Evolutionary conservation across 2,888 invertebrate species (phyloP).

Genomic region (Phyllotreta striolata): DNA sequence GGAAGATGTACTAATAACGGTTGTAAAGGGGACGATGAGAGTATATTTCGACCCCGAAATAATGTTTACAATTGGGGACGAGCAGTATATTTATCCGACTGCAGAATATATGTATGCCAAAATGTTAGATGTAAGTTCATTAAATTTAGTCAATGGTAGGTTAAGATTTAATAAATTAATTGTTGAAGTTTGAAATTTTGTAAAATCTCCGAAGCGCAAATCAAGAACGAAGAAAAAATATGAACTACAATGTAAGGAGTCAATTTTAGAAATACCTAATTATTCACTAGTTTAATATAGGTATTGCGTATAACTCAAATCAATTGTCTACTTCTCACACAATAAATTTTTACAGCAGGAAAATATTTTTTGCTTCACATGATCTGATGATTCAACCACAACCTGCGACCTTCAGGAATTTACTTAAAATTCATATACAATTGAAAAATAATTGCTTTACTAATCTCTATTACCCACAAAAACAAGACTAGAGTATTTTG

Average conservation of each 20-base stretch:
- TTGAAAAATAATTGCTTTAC: neutral
- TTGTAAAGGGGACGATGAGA: conserved; percentile 11
- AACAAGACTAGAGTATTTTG: neutral
- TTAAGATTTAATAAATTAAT: conserved; percentile 4
- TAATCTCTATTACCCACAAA: conserved; percentile 2
- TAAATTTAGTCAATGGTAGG: conserved; percentile 31
- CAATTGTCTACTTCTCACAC: too few relatives aligned
- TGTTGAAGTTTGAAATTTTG: conserved; percentile 9
- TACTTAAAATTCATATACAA: neutral
- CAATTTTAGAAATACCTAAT: conserved; percentile 14
- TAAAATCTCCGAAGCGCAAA: neutral
- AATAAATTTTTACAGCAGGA: too few relatives aligned
- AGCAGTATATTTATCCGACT: conserved; percentile 31
- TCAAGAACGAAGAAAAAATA: neutral
- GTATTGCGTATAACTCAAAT: too few relatives aligned
- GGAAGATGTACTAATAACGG: conserved; percentile 20
- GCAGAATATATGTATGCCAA: conserved; percentile 40
- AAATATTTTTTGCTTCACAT: too few relatives aligned
- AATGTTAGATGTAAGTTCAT: conserved; percentile 36
- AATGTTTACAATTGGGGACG: conserved; percentile 25
- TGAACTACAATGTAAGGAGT: neutral
- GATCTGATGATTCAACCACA: too few relatives aligned
- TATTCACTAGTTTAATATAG: neutral
- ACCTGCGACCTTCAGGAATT: too few relatives aligned
- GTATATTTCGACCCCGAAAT: conserved; percentile 2